Conservation (phyloP, 2,888 invertebrate species). For the Agriopis marginaria region DNA sequence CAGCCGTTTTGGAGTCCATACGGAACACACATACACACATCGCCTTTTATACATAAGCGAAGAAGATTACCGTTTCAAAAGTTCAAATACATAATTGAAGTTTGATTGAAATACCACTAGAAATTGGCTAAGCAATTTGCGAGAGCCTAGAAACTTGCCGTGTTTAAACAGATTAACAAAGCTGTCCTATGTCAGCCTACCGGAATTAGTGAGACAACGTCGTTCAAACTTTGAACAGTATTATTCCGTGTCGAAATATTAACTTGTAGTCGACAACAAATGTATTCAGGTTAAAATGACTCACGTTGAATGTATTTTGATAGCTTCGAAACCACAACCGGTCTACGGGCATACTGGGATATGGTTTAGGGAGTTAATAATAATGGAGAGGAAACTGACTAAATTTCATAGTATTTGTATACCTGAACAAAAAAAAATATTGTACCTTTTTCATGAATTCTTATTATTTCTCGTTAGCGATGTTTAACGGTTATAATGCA, state of each 20-base stretch:
- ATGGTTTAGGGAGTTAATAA: constrained; percentile 5
- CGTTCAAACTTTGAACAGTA: constrained; percentile 29
- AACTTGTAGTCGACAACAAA: constrained; percentile 29
- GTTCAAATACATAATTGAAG: constrained; percentile 12
- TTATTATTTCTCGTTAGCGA: background rate
- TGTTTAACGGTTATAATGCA: constrained; percentile 2
- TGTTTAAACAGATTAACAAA: constrained; percentile 29
- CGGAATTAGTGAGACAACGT: constrained; percentile 28
- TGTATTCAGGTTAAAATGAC: constrained; percentile 42
- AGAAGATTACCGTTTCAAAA: background rate
- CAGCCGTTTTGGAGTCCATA: too few relatives aligned
- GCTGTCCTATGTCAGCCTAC: constrained; percentile 26
- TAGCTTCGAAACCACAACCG: constrained; percentile 41
- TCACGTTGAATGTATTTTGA: constrained; percentile 54
- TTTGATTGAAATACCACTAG: constrained; percentile 26
- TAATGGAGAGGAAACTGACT: background rate
- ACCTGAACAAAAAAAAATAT: too few relatives aligned
- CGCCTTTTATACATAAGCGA: too few relatives aligned
- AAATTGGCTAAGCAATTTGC: constrained; percentile 19
- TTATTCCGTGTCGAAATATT: constrained; percentile 24
- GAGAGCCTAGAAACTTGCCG: constrained; percentile 11
- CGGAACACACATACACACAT: too few relatives aligned
- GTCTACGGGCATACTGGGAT: constrained; percentile 18
- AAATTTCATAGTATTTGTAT: background rate
- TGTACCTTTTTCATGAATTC: too few relatives aligned